Conservation (phyloP, 2,113 vertebrate genomes). For the Ceyx melanurus region DNA sequence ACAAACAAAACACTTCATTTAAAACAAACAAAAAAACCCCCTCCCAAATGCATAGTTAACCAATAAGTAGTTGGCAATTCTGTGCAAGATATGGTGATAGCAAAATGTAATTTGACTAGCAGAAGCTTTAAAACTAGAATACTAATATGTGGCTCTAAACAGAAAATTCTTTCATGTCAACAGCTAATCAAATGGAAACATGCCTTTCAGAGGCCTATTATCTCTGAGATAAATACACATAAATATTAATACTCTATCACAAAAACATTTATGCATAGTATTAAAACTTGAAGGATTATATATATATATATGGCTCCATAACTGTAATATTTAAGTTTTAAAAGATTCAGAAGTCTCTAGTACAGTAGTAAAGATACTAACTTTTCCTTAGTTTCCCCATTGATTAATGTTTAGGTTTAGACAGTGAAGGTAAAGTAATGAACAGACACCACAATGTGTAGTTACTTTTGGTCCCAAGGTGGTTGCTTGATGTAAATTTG, state of each 20-base stretch:
- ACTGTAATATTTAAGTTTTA: background rate
- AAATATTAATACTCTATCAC: background rate
- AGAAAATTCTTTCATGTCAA: background rate
- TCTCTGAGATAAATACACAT: background rate
- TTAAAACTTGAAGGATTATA: background rate
- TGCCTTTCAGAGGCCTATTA: background rate
- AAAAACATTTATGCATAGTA: background rate
- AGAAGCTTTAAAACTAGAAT: background rate
- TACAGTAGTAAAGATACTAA: background rate
- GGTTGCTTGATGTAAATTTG: background rate
- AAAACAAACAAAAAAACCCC: background rate
- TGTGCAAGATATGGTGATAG: background rate
- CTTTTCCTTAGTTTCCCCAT: background rate
- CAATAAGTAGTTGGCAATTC: background rate
- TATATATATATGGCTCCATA: background rate
- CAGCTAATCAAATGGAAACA: background rate
- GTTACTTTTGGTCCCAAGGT: background rate
- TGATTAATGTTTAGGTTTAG: background rate
- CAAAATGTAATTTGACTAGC: background rate
- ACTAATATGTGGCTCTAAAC: background rate
- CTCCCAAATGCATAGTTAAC: background rate
- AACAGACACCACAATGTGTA: background rate
- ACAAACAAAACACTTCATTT: background rate
- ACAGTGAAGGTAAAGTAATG: background rate
- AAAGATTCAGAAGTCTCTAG: background rate